Evolutionary conservation across 2,113 vertebrate genomes (phyloP).

Genomic region (Xyliphius kryptos): DNA sequence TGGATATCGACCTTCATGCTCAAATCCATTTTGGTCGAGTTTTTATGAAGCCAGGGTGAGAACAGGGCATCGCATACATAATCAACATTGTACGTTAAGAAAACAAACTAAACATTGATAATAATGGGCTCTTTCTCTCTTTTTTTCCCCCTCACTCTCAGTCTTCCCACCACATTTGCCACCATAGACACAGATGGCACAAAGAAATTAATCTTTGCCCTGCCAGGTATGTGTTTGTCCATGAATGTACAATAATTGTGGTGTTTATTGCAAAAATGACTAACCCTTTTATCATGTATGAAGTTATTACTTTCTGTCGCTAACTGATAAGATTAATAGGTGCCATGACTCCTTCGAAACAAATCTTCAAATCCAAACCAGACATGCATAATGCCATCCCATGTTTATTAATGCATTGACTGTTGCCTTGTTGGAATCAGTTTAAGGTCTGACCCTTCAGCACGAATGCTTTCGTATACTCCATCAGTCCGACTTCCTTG

Average conservation of each 20-base stretch:
- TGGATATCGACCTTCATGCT: conserved; percentile 98
- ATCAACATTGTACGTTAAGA: not conserved
- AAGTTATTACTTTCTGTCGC: no score
- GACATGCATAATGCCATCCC: no score
- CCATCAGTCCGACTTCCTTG: no score
- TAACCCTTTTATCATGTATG: not conserved
- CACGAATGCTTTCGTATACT: no score
- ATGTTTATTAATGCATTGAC: no score
- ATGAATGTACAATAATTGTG: not conserved
- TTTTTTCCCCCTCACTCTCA: conserved; percentile 48
- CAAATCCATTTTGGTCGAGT: conserved; percentile 99
- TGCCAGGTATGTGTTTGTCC: conserved; percentile 77
- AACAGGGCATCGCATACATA: not conserved
- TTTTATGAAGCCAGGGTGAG: conserved; percentile 99
- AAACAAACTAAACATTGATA: not conserved
- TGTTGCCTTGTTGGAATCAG: no score
- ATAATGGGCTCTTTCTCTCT: not conserved
- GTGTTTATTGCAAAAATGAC: not conserved
- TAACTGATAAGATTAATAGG: no score
- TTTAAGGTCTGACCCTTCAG: no score
- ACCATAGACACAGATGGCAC: conserved; percentile 91
- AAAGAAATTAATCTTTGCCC: conserved; percentile 96
- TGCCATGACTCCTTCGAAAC: no score
- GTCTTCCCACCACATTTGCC: conserved; percentile 96
- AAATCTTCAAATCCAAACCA: no score